Percentiles rank a stretch among this genome's conserved stretches.
phyloP scores from a whole-genome alignment of 92 coral and sea anemone genomes.

The Micromussa lordhowensis region DNA sequence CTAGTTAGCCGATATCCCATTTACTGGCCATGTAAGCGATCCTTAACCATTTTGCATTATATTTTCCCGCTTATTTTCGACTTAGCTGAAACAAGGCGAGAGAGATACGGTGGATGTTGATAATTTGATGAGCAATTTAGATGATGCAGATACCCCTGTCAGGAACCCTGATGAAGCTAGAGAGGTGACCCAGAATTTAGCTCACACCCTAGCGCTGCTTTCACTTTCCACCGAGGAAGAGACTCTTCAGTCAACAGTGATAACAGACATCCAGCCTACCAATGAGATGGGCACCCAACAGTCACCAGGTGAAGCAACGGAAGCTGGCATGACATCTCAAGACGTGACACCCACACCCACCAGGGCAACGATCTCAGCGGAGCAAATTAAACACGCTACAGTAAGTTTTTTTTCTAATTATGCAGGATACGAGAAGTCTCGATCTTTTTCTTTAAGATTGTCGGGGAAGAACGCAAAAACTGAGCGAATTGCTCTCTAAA shows the following conservation, averaged over 20 bases:
- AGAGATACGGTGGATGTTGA: slow-evolving; percentile 15
- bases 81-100: slow-evolving; percentile 24
- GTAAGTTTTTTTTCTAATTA: slow-evolving; percentile 1
- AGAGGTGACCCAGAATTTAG: slow-evolving; percentile 8
- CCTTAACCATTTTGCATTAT: neutral
- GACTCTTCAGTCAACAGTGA: neutral
- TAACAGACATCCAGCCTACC: neutral
- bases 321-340: neutral
- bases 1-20: too few relatives aligned
- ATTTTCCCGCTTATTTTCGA: neutral
- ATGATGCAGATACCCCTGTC: neutral
- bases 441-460: too few relatives aligned
- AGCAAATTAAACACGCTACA: slow-evolving; percentile 15
- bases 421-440: too few relatives aligned
- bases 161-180: slow-evolving; percentile 30
- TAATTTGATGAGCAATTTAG: neutral
- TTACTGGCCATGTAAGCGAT: neutral
- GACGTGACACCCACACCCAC: slow-evolving; percentile 17
- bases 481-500: neutral
- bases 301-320: neutral
- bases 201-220: slow-evolving; percentile 6
- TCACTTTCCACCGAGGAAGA: neutral
- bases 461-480: neutral
- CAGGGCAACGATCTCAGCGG: slow-evolving; percentile 4
- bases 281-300: neutral